Conservation (phyloP, 2,113 vertebrate species). For the Eonycteris spelaea region DNA sequence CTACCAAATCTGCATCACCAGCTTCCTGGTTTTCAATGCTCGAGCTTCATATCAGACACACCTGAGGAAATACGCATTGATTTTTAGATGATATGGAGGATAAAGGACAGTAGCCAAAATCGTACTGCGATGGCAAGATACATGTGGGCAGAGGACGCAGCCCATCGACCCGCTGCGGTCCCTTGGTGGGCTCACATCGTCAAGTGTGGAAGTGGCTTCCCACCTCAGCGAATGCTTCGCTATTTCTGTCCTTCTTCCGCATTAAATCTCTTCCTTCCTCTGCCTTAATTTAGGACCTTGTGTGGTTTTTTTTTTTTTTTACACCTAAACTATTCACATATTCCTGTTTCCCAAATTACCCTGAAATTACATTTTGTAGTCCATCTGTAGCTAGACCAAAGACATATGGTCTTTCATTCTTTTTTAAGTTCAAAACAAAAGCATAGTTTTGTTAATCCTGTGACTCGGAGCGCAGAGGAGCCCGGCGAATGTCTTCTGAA, state of each 20-base stretch:
- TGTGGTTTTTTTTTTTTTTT: background rate
- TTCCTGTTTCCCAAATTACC: conserved; percentile 26
- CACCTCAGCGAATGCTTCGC: background rate
- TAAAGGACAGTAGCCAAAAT: background rate
- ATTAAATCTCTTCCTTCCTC: background rate
- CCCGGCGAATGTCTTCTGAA: background rate
- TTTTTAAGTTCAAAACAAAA: conserved; percentile 37
- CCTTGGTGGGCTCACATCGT: background rate
- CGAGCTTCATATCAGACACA: background rate
- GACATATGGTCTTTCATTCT: background rate
- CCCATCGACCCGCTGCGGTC: background rate
- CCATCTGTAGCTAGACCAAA: background rate
- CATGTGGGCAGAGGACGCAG: accelerated
- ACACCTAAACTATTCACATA: background rate
- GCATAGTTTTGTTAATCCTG: background rate
- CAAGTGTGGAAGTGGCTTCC: background rate
- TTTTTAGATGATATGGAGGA: background rate
- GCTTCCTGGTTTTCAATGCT: background rate
- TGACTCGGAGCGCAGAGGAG: background rate
- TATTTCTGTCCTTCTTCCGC: background rate
- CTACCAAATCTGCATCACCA: background rate
- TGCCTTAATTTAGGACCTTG: background rate
- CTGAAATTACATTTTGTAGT: conserved; percentile 38
- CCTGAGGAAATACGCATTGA: background rate
- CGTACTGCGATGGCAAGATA: accelerated